Conservation (phyloP, 2,888 invertebrate genomes). For the Drosophila buzzatii region DNA sequence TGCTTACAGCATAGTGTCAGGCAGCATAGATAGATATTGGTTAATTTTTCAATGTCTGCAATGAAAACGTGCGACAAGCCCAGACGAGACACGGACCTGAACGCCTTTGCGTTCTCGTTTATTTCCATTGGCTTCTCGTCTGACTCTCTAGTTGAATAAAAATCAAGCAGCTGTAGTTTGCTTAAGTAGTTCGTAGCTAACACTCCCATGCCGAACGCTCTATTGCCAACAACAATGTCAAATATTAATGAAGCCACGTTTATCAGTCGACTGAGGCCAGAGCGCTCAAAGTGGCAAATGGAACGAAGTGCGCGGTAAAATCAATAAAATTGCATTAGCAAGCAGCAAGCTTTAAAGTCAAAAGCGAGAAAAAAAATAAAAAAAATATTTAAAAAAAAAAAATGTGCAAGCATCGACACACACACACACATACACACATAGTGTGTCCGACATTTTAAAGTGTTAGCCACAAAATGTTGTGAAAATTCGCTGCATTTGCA, state of each 20-base stretch:
- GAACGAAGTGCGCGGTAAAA: constrained; percentile 33
- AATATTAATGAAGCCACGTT: constrained; percentile 71
- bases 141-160: constrained; percentile 51
- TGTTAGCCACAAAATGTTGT: constrained; percentile 32
- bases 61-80: constrained; percentile 68
- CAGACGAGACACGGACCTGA: constrained; percentile 28
- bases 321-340: constrained; percentile 60
- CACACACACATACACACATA: constrained; percentile 1
- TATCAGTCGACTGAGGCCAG: constrained; percentile 41
- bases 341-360: constrained; percentile 28
- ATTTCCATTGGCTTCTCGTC: constrained; percentile 49
- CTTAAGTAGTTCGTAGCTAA: constrained; percentile 53
- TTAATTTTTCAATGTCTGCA: constrained; percentile 81
- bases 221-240: constrained; percentile 35
- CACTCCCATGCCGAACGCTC: not conserved
- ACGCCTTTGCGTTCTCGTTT: constrained; percentile 14
- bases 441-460: constrained; percentile 36
- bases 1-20: constrained; percentile 56
- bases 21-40: constrained; percentile 76
- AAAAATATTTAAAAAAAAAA: constrained; percentile 12
- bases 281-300: constrained; percentile 6
- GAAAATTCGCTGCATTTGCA: constrained; percentile 60
- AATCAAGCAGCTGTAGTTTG: constrained; percentile 62
- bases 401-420: constrained; percentile 4
- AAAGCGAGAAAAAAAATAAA: not conserved